Base-by-base conservation (phyloP, 2,113 vertebrate species). In the Accipiter cooperii region DNA sequence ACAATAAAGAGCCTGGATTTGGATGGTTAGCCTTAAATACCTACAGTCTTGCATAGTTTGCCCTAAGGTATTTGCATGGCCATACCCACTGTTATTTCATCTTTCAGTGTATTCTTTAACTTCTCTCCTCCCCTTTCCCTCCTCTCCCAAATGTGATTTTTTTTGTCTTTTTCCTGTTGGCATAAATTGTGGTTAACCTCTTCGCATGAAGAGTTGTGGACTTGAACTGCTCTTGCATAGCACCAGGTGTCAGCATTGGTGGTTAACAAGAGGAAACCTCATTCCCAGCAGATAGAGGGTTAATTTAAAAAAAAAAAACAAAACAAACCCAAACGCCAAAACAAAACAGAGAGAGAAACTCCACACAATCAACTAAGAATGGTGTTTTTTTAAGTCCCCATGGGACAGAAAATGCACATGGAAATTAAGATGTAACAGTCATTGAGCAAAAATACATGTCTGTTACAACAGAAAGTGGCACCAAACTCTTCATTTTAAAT, bases 131-230 rank as follows among this genome's bases (percentile, higher is more conserved):
- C 31, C 52, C 52, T 31, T 31, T 77, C 47, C 36, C 29, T 40
- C 93, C 75, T 83, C 57, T 91, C 52, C 7, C 38, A 83, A 76
- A 80, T 42, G 61, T 74, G 55, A 66, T 75, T 74, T 61, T 44
- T 78, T 89, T 84, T 51, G 87, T 77, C 87, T 90, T 97, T 95
- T 98, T 98, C 95, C 94, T 94, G 95, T 97, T 97, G 80, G 52
- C 88, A 79, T 97, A 97, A 95, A 95, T 95, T 87, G 84, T 91
- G 94, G 96, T 97, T 98, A 96, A 93, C 89, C 73, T 95, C 93
- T 92, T 61, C 84, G 78, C 79, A 73, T 94, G 71, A 84, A 17
- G 70, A 91, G 66, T 54, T 90, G 92, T n/a, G 52, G 90, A 88
- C 84, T 65, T 94, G 55, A 93, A 77, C 94, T 88, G 84, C 52